Evolutionary conservation across 2,797 vertebrate genomes (phyloP), one percentile per base, ranked within the genome.

Genomic region (Selene dorsalis): DNA sequence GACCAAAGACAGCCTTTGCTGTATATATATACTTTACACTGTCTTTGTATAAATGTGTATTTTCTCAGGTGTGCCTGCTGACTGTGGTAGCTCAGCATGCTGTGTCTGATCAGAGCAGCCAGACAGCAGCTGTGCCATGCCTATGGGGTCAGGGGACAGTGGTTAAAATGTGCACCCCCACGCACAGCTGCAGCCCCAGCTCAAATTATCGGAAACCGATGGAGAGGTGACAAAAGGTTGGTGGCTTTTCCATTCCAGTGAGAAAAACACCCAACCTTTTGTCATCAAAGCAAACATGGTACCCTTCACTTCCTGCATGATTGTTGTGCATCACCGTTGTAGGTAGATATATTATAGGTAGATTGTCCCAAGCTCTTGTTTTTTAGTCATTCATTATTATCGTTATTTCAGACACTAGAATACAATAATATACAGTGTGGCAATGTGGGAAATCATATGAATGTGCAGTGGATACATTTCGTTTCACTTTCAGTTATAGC

Each of bases 181-280:
- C 90, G 87, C 85, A 88, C 92, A 82, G 88, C 93, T 88, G 85
- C 92, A 80, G 88, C 90, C 83, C 93, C 94, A 68, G 50, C 89
- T 85, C 92, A 94, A 89, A 93, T 92, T 89, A 94, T 94, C 83
- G 94, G 94, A 80, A 94, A 92, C 86, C 92, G 93, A 79, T 95
- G 95, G 94, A 96, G 85, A 96, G 93, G 95, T 96, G 96, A 93
- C 95, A 96, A 95, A 95, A 97, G 96, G 97, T 97, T 96, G 96
- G 97, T 97, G 94, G 95, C 92, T 92, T 87, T 96, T 96, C 89
- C 88, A 86, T 95, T 92, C 64, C 82, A 89, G 89, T 89, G 91
- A 87, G 93, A 94, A 94, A 93, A 94, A 91, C 85, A 86, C 88
- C 93, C 95, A 94, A 94, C 93, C 94, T 94, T 95, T 94, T 94